Conservation (phyloP, 2,797 vertebrate species). For the Echiichthys vipera region DNA sequence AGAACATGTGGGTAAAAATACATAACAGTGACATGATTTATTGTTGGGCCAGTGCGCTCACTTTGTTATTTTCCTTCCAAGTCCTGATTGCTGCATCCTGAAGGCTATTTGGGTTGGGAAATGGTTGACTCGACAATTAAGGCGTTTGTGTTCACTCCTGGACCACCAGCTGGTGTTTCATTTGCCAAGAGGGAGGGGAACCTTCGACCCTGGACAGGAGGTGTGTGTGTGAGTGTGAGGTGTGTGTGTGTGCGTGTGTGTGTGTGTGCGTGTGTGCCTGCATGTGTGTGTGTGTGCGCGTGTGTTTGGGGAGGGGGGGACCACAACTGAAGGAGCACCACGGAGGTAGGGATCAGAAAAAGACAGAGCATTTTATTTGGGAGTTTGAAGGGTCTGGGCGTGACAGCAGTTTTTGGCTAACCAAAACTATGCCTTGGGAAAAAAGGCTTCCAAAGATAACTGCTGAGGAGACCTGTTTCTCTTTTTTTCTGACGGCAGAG, state of each 20-base stretch:
- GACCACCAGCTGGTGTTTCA: constrained; percentile 83
- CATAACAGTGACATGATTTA: constrained; percentile 81
- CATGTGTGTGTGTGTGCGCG: constrained; percentile 26
- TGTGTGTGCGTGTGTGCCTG: no score
- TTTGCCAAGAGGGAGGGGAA: constrained; percentile 64
- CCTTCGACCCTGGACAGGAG: constrained; percentile 38
- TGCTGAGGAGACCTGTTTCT: constrained; percentile 76
- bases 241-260: constrained; percentile 24
- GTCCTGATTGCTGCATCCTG: constrained; percentile 85
- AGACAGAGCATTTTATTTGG: constrained; percentile 79
- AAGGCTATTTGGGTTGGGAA: constrained; percentile 83
- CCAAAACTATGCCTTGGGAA: constrained; percentile 84
- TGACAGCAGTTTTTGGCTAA: constrained; percentile 81
- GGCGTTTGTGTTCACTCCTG: constrained; percentile 81
- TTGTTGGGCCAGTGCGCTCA: constrained; percentile 62
- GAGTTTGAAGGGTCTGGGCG: constrained; percentile 79
- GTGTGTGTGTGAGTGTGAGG: constrained; percentile 23
- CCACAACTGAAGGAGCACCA: constrained; percentile 76
- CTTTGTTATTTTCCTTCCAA: constrained; percentile 82
- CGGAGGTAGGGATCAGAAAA: constrained; percentile 76
- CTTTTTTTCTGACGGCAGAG: constrained; percentile 55
- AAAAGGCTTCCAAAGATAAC: constrained; percentile 84
- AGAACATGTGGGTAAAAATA: constrained; percentile 78
- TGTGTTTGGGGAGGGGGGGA: constrained; percentile 18
- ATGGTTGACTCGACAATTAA: constrained; percentile 83